Conservation (phyloP, 2,113 vertebrate species). For the Thamnophis sirtalis region DNA sequence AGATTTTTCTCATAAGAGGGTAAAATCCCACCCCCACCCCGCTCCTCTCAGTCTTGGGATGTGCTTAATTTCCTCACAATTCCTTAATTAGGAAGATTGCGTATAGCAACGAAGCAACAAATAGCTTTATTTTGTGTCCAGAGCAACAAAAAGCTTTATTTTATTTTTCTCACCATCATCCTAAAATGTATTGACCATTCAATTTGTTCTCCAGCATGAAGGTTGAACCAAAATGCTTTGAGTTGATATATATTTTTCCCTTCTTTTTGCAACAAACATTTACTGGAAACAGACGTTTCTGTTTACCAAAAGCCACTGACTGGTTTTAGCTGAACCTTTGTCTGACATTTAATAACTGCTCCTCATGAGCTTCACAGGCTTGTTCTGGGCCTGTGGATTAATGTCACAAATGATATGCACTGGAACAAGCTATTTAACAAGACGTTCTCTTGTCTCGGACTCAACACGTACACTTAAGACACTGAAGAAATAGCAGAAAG, state of each 20-base stretch:
- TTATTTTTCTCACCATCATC: neutral
- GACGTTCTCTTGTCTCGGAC: neutral
- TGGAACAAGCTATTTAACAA: neutral
- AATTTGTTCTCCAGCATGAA: neutral
- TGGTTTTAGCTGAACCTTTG: neutral
- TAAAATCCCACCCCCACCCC: neutral
- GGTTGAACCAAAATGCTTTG: neutral
- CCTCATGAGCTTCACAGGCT: neutral
- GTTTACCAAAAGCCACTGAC: neutral
- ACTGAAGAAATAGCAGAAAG: neutral
- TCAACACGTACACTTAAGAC: neutral
- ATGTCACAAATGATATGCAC: neutral
- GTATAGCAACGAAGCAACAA: neutral
- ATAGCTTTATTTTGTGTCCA: conserved; percentile 26
- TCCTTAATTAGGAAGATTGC: neutral
- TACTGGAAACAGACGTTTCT: neutral
- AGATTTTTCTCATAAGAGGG: neutral
- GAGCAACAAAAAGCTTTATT: conserved; percentile 26
- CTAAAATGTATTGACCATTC: neutral
- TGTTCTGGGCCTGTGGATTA: neutral
- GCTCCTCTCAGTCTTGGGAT: neutral
- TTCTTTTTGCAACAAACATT: neutral
- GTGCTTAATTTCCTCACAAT: conserved; percentile 10
- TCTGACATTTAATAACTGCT: neutral
- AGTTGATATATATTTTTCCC: neutral